Evolutionary conservation across 2,888 invertebrate genomes (phyloP), one percentile per base, ranked within the genome.

Genomic region (Halocaridina rubra): DNA sequence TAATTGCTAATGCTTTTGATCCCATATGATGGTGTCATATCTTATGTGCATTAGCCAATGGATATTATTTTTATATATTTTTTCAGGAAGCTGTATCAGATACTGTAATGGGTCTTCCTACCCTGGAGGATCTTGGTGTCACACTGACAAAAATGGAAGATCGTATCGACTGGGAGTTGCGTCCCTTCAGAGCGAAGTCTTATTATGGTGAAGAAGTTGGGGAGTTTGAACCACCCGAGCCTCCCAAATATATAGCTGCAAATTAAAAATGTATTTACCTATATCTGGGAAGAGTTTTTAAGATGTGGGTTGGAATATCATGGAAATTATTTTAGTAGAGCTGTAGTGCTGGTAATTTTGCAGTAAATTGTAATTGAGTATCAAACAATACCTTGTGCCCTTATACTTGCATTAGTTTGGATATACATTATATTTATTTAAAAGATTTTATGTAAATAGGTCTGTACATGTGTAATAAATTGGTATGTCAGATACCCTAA

Each of bases 101-200:
- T 90, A 91, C 91, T 7, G 89, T 93, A 3, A 90, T 90, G 7
- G 93, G 93, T 53, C 90, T 95, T 24, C 96, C 96, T 2, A 96
- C 95, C 0, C 91, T 98, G 79, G 96, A 96, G 91, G 98, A 98
- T 92, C 93, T 98, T 87, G 98, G 97, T 19, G 94, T 98, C 1
- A 92, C 91, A 46, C 92, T 96, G 80, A 95, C 94, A 0, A 90
- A 92, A 1, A 93, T 98, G 92, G 97, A 97, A 91, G 93, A 95
- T 88, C 94, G 95, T 90, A 94, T 94, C n/a, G 94, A 95, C 0
- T 97, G 95, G 95, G 96, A 96, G 90, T 90, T 97, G 88, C 93
- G 93, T 89, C 94, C 94, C 1, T 94, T 91, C 91, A 93, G 94
- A 71, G 93, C 93, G 27, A 93, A 93, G 88, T 92, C 93, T 86